Conservation (phyloP, 37 sponge, comb jelly and placozoan species). For the Halichondria panicea region DNA sequence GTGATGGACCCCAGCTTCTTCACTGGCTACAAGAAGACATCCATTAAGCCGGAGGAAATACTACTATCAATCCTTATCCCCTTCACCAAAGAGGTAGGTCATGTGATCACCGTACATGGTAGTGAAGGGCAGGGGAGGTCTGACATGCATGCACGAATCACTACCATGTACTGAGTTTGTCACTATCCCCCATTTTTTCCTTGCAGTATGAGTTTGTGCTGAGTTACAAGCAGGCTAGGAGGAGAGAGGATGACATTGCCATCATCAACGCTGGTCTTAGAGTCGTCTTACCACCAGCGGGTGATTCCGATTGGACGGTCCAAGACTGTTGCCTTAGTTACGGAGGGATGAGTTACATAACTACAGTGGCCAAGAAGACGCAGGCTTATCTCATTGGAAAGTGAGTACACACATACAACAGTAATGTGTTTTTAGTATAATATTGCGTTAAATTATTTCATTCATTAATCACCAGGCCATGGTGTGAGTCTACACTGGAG, state of each 20-base stretch:
- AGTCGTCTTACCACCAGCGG: slow-evolving; percentile 43
- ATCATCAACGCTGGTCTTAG: slow-evolving; percentile 81
- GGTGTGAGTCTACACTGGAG: slow-evolving; percentile 48
- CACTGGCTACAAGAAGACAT: slow-evolving; percentile 70
- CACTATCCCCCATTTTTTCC: neutral
- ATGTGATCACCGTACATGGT: too few species aligned
- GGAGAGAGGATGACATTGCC: slow-evolving; percentile 84
- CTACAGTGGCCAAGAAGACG: slow-evolving; percentile 56
- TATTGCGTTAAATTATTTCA: too few species aligned
- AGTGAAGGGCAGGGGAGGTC: too few species aligned
- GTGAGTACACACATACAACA: slow-evolving; percentile 29
- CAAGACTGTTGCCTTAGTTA: slow-evolving; percentile 43
- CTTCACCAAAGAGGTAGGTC: slow-evolving; percentile 55
- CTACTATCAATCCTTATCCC: slow-evolving; percentile 76
- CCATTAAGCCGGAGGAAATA: slow-evolving; percentile 68
- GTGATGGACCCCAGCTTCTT: slow-evolving; percentile 76
- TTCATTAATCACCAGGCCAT: too few species aligned
- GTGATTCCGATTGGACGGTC: slow-evolving; percentile 27
- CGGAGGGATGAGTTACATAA: slow-evolving; percentile 79
- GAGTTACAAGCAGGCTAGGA: slow-evolving; percentile 77
- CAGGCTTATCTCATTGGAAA: slow-evolving; percentile 53
- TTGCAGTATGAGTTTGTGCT: slow-evolving; percentile 70
- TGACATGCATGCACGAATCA: too few species aligned
- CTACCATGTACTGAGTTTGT: too few species aligned
- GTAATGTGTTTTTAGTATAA: too few species aligned